Evolutionary conservation across 2,113 vertebrate species (phyloP).

Genomic region (Dicerorhinus sumatrensis): DNA sequence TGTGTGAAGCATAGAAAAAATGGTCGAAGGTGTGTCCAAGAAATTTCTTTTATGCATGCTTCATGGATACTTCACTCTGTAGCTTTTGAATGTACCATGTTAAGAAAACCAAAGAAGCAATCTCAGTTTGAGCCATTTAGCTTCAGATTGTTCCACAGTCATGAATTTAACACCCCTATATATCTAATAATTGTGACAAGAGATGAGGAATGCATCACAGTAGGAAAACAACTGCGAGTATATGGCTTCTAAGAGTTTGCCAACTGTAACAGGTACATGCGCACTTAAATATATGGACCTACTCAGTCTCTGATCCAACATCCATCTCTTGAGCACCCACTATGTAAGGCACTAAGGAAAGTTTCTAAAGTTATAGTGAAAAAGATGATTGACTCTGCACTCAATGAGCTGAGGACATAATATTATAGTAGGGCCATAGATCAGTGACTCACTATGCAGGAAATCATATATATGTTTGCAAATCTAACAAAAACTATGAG

Average conservation of each 20-base stretch:
- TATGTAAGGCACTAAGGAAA: not conserved
- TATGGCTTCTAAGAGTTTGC: not conserved
- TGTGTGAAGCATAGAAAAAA: not conserved
- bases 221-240: not conserved
- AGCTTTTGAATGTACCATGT: not conserved
- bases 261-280: no score
- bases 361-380: not conserved
- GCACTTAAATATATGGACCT: not conserved
- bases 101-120: constrained; percentile 23
- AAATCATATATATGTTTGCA: not conserved
- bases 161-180: not conserved
- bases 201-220: not conserved
- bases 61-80: not conserved
- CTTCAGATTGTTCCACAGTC: not conserved
- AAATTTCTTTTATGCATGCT: not conserved
- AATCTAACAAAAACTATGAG: not conserved
- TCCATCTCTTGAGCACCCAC: not conserved
- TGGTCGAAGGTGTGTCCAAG: not conserved
- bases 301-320: not conserved
- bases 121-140: not conserved
- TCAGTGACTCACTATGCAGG: not conserved
- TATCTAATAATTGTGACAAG: not conserved
- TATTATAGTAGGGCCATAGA: not conserved
- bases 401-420: not conserved
- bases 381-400: not conserved